Evolutionary conservation across 2,797 vertebrate genomes (phyloP), one percentile per base, ranked within the genome.

Genomic region (Periparus ater): DNA sequence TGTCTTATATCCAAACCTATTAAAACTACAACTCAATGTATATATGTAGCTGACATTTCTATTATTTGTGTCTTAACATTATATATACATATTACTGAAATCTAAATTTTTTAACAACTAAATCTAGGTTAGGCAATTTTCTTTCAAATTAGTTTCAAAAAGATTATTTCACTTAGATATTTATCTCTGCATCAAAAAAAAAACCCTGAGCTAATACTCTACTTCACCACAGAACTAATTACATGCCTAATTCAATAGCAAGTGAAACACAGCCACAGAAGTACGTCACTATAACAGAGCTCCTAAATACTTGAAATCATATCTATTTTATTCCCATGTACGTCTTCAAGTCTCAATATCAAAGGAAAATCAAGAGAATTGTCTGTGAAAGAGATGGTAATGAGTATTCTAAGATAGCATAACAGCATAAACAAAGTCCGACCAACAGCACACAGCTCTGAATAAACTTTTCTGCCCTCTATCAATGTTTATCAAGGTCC

Each of bases 231-330:
- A 75, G 44, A 77, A 60, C 6, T 53, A 85, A 61, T 58, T 65
- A 47, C 18, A 53, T 17, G 7, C 8, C 38, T 51, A 85, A 82
- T 40, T 55, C 36, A 68, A 17, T 3, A 76, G 20, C 3, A 5
- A 78, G 20, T 84, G 13, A 89, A 92, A 47, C 8, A 72, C 0
- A 32, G 48, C 32, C 30, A 30, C 16, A 61, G 6, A 72, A 79
- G 13, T 13, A 53, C 3, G 29, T 1, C 30, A 55, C 50, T 61
- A 8, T 12, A 81, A 61, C 14, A 75, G 11, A 75, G 30, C 22
- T 75, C 34, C 13, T 32, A 20, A 51, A 54, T 19, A 50, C 23
- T 2, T 50, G 34, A 26, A 81, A 65, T n/a, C 0, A 0, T 22
- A 15, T 30, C 32, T 65, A 40, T 40, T 40, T 40, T 40, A 40